These are phyloP conservation scores for Sciurus niger DNA, from an alignment of 2,113 vertebrate genomes.

Conservation along the genomic window DNA sequence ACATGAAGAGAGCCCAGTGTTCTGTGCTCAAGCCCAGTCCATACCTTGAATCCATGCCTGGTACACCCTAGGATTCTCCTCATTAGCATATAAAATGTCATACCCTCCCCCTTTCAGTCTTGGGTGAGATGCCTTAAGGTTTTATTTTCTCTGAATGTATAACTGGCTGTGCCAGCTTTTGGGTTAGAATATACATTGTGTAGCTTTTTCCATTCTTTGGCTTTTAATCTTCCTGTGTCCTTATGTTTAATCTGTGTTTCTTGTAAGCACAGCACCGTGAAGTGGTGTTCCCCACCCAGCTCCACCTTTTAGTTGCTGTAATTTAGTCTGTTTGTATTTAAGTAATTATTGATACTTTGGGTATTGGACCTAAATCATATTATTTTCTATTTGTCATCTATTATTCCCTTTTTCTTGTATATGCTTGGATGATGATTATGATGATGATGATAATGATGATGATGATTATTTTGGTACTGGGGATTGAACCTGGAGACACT, in stretches of 20 bases:
- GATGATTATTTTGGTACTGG: too few species aligned
- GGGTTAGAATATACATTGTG: neutral
- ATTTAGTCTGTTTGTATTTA: constrained; percentile 24
- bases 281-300: neutral
- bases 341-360: neutral
- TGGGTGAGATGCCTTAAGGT: neutral
- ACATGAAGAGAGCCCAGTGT: too few species aligned
- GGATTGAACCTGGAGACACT: too few species aligned
- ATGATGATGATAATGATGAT: too few species aligned
- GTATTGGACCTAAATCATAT: neutral
- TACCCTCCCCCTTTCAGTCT: neutral
- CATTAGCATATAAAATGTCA: neutral
- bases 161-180: neutral
- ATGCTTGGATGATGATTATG: neutral
- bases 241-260: neutral
- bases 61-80: too few species aligned
- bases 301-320: neutral
- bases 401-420: neutral
- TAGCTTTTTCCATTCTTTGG: neutral
- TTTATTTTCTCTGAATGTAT: neutral
- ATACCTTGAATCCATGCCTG: too few species aligned
- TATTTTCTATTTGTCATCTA: constrained; percentile 29
- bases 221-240: neutral
- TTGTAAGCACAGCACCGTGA: too few species aligned
- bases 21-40: too few species aligned